Percentiles rank a stretch among this genome's conserved stretches.
These are phyloP conservation scores for Danio tinwini DNA, from an alignment of 2,797 vertebrate genomes.

Conservation along the genomic window DNA sequence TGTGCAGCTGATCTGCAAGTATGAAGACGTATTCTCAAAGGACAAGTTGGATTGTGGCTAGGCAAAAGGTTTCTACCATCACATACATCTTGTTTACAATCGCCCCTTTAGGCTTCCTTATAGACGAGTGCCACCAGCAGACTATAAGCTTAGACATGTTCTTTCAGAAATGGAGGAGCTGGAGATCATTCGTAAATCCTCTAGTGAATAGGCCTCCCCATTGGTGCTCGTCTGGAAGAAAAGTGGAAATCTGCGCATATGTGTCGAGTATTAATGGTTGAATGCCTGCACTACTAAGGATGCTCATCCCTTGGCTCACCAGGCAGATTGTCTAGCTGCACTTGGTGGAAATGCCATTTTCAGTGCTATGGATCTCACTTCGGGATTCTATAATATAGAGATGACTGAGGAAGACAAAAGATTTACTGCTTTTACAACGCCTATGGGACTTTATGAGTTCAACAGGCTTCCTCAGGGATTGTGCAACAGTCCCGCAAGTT, in stretches of 20 bases:
- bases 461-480: constrained; percentile 6
- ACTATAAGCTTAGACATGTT: constrained; percentile 39
- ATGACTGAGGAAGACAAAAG: constrained; percentile 39
- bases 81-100: constrained; percentile 23
- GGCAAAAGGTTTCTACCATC: constrained; percentile 10
- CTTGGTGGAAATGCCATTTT: no score
- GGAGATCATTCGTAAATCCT: constrained; percentile 45
- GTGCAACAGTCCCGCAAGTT: constrained; percentile 48
- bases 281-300: background rate
- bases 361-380: background rate
- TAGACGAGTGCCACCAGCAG: no score
- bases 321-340: no score
- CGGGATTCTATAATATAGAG: constrained; percentile 16
- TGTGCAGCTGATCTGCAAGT: background rate
- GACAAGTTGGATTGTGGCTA: constrained; percentile 42
- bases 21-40: constrained; percentile 24
- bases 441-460: constrained; percentile 16
- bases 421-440: constrained; percentile 22
- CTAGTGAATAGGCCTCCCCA: constrained; percentile 35
- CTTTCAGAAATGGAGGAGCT: constrained; percentile 49
- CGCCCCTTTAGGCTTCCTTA: constrained; percentile 28
- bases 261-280: constrained; percentile 10
- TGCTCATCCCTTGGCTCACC: background rate
- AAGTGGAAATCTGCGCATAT: background rate
- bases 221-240: constrained; percentile 27